A percentile compares a stretch with the other conserved stretches of the same genome.
phyloP scores from a whole-genome alignment of 2,888 invertebrate species.

The Arge pagana region DNA sequence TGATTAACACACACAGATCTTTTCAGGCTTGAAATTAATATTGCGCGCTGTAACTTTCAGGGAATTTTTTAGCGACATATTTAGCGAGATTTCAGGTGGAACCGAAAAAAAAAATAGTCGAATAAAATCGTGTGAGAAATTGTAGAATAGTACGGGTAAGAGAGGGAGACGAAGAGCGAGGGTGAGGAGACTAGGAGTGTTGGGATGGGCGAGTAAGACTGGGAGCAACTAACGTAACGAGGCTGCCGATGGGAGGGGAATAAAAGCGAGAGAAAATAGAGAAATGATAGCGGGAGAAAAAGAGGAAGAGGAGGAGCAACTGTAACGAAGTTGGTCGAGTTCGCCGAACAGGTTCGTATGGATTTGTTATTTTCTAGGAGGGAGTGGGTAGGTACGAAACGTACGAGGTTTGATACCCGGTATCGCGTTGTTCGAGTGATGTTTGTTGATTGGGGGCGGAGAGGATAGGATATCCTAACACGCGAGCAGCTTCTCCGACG shows the following conservation, averaged over 20 bases:
- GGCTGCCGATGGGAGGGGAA: constrained; percentile 17
- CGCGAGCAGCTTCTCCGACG: too few species aligned
- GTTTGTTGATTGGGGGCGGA: constrained; percentile 3
- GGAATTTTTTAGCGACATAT: too few species aligned
- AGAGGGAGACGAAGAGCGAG: constrained; percentile 7
- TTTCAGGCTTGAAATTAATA: too few species aligned
- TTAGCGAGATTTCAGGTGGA: too few species aligned
- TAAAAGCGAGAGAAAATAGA: constrained; percentile 5
- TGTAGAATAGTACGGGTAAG: too few species aligned
- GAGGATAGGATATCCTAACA: neutral
- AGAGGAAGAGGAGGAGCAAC: too few species aligned
- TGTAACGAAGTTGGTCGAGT: too few species aligned
- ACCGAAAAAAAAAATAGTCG: too few species aligned
- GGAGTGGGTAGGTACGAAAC: constrained; percentile 33
- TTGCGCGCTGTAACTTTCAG: too few species aligned
- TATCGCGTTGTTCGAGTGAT: constrained; percentile 39
- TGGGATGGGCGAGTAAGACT: neutral
- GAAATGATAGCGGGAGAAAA: constrained; percentile 18
- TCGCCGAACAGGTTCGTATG: too few species aligned
- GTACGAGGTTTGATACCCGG: constrained; percentile 52
- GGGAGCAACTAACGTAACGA: constrained; percentile 2
- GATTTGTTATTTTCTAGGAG: neutral
- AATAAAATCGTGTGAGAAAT: too few species aligned
- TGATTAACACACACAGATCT: too few species aligned
- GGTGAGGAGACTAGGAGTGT: constrained; percentile 16